phyloP scores from a whole-genome alignment of 2,113 vertebrate genomes.

The Thunnus thynnus region DNA sequence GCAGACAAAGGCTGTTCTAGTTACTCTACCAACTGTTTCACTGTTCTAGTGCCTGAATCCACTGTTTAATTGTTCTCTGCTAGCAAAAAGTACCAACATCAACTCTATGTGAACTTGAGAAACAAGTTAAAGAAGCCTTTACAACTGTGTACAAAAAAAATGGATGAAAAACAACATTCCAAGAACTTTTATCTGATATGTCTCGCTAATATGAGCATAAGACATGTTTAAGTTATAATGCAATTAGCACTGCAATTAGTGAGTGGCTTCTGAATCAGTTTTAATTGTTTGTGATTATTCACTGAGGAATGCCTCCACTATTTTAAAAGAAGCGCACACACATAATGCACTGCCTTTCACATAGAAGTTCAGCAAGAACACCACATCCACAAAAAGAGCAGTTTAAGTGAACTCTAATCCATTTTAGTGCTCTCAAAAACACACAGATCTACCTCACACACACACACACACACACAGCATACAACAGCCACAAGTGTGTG shows the following conservation, averaged over 20 bases:
- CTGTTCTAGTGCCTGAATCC: too few relatives aligned
- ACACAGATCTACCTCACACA: not conserved
- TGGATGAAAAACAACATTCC: too few relatives aligned
- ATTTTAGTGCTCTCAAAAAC: conserved; percentile 29
- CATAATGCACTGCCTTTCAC: conserved; percentile 15
- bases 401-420: conserved; percentile 29
- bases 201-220: not conserved
- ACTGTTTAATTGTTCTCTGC: not conserved
- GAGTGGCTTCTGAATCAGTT: conserved; percentile 19
- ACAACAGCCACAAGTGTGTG: conserved; percentile 17
- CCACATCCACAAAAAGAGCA: conserved; percentile 12
- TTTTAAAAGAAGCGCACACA: not conserved
- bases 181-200: not conserved
- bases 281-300: conserved; percentile 14
- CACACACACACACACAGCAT: not conserved
- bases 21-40: too few relatives aligned
- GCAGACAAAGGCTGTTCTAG: not conserved
- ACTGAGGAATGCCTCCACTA: not conserved
- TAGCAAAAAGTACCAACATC: not conserved
- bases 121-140: too few relatives aligned
- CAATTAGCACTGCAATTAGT: conserved; percentile 47
- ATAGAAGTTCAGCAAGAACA: conserved; percentile 6
- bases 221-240: conserved; percentile 16
- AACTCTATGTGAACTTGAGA: not conserved
- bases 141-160: too few relatives aligned